Evolutionary conservation across 2,888 invertebrate genomes (phyloP).

Genomic region (Eupithecia abbreviata): DNA sequence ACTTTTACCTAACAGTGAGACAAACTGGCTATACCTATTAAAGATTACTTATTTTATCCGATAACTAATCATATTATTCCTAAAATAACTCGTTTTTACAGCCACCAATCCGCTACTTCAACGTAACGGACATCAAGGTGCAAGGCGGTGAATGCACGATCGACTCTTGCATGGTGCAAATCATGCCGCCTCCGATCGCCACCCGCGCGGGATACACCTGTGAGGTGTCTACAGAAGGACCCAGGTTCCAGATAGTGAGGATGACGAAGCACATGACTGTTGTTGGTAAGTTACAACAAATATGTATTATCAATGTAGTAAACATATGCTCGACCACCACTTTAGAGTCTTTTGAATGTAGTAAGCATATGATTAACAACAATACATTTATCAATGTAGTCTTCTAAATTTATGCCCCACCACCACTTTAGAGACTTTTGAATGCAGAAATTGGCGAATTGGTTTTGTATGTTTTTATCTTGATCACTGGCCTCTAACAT

Average conservation of each 20-base stretch:
- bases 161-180: conserved; percentile 71
- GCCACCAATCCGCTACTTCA: conserved; percentile 75
- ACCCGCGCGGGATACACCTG: conserved; percentile 75
- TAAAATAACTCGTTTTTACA: conserved; percentile 46
- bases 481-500: no score
- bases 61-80: neutral
- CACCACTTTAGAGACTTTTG: no score
- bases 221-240: conserved; percentile 78
- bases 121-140: conserved; percentile 74
- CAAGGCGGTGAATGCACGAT: conserved; percentile 72
- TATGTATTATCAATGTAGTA: neutral
- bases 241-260: conserved; percentile 76
- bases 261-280: conserved; percentile 79
- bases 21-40: neutral
- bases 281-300: conserved; percentile 64
- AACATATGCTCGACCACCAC: neutral
- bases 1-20: no score
- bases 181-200: conserved; percentile 75
- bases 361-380: no score
- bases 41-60: neutral
- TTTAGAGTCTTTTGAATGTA: no score
- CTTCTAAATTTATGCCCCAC: neutral
- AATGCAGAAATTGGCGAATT: no score
- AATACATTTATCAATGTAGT: neutral
- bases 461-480: no score